Evolutionary conservation across 2,797 vertebrate species (phyloP), one percentile per base, ranked within the genome.

Genomic region (Xiphophorus birchmanni): DNA sequence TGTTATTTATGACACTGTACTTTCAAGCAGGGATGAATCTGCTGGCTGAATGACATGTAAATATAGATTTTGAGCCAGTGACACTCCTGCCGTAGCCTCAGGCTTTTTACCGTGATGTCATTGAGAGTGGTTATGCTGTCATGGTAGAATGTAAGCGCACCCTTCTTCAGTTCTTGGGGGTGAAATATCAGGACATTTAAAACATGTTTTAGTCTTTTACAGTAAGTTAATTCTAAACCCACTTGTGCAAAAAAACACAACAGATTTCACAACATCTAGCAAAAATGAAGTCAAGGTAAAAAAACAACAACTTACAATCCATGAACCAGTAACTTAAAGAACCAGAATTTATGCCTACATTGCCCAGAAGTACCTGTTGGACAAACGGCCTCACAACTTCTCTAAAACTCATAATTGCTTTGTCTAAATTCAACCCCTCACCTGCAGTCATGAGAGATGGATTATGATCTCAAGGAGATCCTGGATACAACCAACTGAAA

Each of bases 1-100:
- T 35, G 48, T 80, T 75, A 75, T 75, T 75, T 74, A 80, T 80
- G 58, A 69, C 13, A 21, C 79, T 45, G 48, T 23, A 45, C 63
- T 74, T 17, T 42, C 37, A 42, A 29, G n/a, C 58, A 35, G 48
- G 4, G 15, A 8, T n/a, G 29, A 58, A 69, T 80, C 8, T 11
- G 21, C 65, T 56, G 18, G 48, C 52, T 80, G 40, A 71, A 58
- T 58, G 29, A 32, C n/a, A 26, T 45, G 40, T 13, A 74, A 69
- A 75, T 69, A 54, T 69, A 80, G 79, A 80, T 80, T 52, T 52
- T 52, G 73, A 45, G 35, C 47, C 15, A 29, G 48, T 56, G 74
- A 65, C 4, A 13, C 12, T 75, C 47, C 50, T 75, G 60, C 23
- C 6, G 26, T 40, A 23, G 77, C 67, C 67, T 17, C 13, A 35